Evolutionary conservation across 2,113 vertebrate genomes (phyloP), one percentile per base, ranked within the genome.

Genomic region (Malurus melanocephalus): DNA sequence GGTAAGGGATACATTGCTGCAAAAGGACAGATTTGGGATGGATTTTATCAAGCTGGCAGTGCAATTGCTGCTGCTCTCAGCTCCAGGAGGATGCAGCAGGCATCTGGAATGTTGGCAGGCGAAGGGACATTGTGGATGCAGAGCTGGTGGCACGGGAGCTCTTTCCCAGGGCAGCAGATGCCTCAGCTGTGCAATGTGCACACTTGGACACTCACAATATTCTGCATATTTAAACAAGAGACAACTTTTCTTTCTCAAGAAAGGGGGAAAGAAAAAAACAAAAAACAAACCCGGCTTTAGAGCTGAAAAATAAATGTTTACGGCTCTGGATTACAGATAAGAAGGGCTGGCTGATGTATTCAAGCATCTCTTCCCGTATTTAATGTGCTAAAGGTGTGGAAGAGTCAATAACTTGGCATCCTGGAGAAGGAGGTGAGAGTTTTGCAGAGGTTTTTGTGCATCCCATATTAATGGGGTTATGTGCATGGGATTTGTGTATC

Each of bases 121-220:
- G 9, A 42, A 53, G 80, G 84, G 71, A 10, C 32, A 3, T 30
- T 38, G 53, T 51, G 65, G 51, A 24, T 78, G 73, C 55, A 90
- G 85, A 78, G 12, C 10, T 19, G 0, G 53, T 68, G 68, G 67
- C 60, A 87, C 27, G 20, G 60, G 56, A 16, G 26, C 23, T 84
- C 46, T 78, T 24, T 69, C 24, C 45, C 56, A 56, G 45, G 53
- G 48, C 8, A 65, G 75, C 52, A 94, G 89, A 75, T 74, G 77
- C 49, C 87, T 92, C 76, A 89, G 53, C 57, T 89, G 57, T 68
- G 85, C 87, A 92, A 33, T 32, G 48, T 13, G 2, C 57, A 94
- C 80, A 35, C 32, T 66, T 40, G 66, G 43, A 30, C 43, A 30
- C 49, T 28, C 49, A 32, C 46, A 65, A 28, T 21, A 23, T 61